A percentile compares a stretch with the other conserved stretches of the same genome.
These are phyloP conservation scores for Ameiurus melas DNA, from an alignment of 2,113 vertebrate genomes.

Conservation along the genomic window DNA sequence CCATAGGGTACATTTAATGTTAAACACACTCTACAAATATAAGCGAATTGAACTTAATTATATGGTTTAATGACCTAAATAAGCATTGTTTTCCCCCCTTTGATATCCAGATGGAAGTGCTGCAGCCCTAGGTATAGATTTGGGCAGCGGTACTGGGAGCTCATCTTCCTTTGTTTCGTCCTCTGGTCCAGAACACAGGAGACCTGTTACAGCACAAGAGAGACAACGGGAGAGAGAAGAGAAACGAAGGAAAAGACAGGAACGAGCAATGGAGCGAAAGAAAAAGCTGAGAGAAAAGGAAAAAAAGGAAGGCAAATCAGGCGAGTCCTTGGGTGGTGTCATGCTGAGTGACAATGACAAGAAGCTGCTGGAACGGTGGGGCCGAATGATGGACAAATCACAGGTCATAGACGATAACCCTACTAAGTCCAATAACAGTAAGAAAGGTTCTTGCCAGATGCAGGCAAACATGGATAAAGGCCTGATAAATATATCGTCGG, in stretches of 20 bases:
- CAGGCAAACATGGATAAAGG: conserved; percentile 55
- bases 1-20: too few relatives aligned
- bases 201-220: conserved; percentile 88
- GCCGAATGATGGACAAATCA: conserved; percentile 79
- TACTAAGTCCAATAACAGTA: conserved; percentile 57
- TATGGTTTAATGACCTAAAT: neutral
- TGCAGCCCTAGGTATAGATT: conserved; percentile 59
- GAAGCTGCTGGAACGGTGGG: conserved; percentile 87
- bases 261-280: conserved; percentile 81
- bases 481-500: conserved; percentile 51
- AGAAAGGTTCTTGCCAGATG: conserved; percentile 39
- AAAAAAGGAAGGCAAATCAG: conserved; percentile 72
- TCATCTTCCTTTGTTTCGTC: conserved; percentile 45
- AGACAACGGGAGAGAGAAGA: conserved; percentile 89
- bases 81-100: conserved; percentile 42
- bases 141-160: conserved; percentile 45
- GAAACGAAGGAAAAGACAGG: conserved; percentile 83
- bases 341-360: conserved; percentile 88
- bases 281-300: conserved; percentile 81
- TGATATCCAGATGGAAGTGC: conserved; percentile 65
- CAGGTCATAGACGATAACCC: conserved; percentile 51
- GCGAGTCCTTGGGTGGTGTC: conserved; percentile 76
- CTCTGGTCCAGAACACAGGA: conserved; percentile 70
- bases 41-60: neutral
- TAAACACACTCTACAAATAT: neutral